phyloP scores from a whole-genome alignment of 2,797 vertebrate genomes.

The Callimico goeldii region DNA sequence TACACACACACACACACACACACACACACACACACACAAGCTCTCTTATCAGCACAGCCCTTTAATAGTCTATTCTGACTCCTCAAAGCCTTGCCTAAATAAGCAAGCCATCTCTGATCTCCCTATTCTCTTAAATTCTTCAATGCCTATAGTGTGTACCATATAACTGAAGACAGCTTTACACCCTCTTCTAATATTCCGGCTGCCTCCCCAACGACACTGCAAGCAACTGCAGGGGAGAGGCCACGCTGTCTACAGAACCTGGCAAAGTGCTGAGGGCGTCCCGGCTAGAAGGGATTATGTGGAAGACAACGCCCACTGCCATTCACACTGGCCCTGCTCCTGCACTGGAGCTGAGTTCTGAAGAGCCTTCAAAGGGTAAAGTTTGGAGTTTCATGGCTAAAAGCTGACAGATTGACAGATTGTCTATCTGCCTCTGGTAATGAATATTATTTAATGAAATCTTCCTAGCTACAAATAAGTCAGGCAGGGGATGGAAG shows the following conservation, averaged over 20 bases:
- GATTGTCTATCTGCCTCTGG: not conserved
- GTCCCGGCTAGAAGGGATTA: not conserved
- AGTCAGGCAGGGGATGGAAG: not conserved
- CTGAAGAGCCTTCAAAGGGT: not conserved
- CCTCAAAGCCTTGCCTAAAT: not conserved
- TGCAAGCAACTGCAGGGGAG: not conserved
- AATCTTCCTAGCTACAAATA: not conserved
- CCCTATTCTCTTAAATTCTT: not conserved
- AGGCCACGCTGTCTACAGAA: not conserved
- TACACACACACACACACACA: not conserved
- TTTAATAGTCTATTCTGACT: not conserved
- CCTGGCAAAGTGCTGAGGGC: not conserved
- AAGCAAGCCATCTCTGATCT: not conserved
- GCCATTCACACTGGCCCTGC: not conserved
- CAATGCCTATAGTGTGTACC: not conserved
- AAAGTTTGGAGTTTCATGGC: not conserved
- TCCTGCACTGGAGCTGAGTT: not conserved
- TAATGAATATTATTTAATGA: slow-evolving; percentile 7
- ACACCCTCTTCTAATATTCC: not conserved
- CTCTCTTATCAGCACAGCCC: not conserved
- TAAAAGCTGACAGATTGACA: not conserved
- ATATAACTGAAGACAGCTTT: slow-evolving; percentile 30
- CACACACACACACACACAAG: not conserved
- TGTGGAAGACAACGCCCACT: not conserved
- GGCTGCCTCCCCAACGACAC: slow-evolving; percentile 12